Percentiles rank a stretch among this genome's conserved stretches.
These are phyloP conservation scores for Moxostoma hubbsi DNA, from an alignment of 2,797 vertebrate species.

Conservation along the genomic window DNA sequence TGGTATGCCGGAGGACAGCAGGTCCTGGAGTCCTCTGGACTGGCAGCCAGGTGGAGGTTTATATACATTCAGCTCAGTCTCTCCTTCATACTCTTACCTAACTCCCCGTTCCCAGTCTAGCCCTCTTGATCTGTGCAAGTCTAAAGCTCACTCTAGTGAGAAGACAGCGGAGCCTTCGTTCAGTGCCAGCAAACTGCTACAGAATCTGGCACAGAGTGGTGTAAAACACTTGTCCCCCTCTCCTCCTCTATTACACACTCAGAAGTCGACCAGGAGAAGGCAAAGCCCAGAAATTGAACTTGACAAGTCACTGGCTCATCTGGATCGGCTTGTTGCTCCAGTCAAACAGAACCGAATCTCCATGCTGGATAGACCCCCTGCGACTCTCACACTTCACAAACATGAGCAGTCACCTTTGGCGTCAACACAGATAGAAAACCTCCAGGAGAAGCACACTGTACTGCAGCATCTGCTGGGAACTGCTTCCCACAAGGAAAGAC, in stretches of 20 bases:
- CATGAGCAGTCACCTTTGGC: slow-evolving; percentile 79
- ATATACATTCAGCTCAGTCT: slow-evolving; percentile 72
- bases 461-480: slow-evolving; percentile 93
- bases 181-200: slow-evolving; percentile 96
- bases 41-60: slow-evolving; percentile 62
- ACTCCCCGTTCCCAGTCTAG: slow-evolving; percentile 76
- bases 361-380: slow-evolving; percentile 81
- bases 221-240: slow-evolving; percentile 75
- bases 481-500: slow-evolving; percentile 82
- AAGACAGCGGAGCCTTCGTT: slow-evolving; percentile 85
- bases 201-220: slow-evolving; percentile 95
- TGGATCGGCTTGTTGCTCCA: slow-evolving; percentile 87
- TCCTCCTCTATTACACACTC: slow-evolving; percentile 54
- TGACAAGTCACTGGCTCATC: slow-evolving; percentile 81
- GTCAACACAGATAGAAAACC: slow-evolving; percentile 94
- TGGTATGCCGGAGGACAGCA: slow-evolving; percentile 70
- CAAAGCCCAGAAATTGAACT: slow-evolving; percentile 74
- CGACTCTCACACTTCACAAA: slow-evolving; percentile 72
- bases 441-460: slow-evolving; percentile 93
- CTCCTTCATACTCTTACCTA: slow-evolving; percentile 82
- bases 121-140: slow-evolving; percentile 82
- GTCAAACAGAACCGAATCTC: slow-evolving; percentile 80
- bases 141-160: slow-evolving; percentile 81
- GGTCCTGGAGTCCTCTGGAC: slow-evolving; percentile 72
- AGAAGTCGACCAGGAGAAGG: slow-evolving; percentile 69